phyloP scores from a whole-genome alignment of 2,113 vertebrate genomes.

The Anguilla rostrata region DNA sequence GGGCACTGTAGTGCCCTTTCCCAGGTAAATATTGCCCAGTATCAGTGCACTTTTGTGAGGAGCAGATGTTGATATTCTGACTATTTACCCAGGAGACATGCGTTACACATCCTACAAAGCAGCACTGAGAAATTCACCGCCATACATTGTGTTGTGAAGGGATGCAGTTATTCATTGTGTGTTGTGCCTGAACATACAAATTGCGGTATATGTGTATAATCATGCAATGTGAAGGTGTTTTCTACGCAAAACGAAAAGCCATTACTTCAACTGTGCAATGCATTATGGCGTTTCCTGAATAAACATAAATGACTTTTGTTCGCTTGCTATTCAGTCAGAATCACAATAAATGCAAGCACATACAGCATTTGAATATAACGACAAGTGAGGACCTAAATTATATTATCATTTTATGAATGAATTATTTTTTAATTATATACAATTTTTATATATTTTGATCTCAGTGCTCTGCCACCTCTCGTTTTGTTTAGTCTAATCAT shows the following conservation, averaged over 20 bases:
- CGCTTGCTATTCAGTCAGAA: not conserved
- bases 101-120: too few relatives aligned
- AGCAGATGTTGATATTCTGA: not conserved
- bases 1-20: not conserved
- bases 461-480: not conserved
- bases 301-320: not conserved
- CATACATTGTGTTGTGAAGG: not conserved
- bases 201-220: not conserved
- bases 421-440: not conserved
- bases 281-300: not conserved
- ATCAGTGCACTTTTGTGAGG: not conserved
- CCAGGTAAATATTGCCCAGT: not conserved
- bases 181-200: not conserved
- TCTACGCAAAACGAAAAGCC: not conserved
- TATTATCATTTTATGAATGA: not conserved
- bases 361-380: not conserved
- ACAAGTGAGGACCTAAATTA: not conserved
- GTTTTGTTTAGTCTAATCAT: not conserved
- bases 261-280: not conserved
- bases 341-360: not conserved
- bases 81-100: too few relatives aligned
- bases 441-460: not conserved
- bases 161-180: not conserved
- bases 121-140: too few relatives aligned
- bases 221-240: not conserved